phyloP scores from a whole-genome alignment of 2,113 vertebrate species.

The Salvelinus sp. region DNA sequence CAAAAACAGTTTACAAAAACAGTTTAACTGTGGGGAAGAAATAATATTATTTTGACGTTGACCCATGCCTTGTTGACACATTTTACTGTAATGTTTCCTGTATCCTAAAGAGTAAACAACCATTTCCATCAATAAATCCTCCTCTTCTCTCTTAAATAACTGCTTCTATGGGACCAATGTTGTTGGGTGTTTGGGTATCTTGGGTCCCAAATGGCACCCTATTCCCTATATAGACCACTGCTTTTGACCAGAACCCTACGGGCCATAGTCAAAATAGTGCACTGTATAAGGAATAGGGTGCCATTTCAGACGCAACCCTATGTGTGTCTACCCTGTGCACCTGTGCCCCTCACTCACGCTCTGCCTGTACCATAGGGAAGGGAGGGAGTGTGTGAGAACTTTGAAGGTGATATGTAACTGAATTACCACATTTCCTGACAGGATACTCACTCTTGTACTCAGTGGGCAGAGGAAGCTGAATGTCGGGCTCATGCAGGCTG shows the following conservation, averaged over 20 bases:
- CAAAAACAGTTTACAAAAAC: neutral
- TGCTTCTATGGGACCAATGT: neutral
- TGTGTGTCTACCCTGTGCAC: neutral
- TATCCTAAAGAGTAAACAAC: constrained; percentile 1
- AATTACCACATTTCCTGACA: constrained; percentile 68
- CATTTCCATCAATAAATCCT: constrained; percentile 6
- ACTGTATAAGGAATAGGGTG: no score
- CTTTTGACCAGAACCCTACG: no score
- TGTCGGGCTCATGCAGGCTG: constrained; percentile 28
- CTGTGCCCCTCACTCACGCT: neutral
- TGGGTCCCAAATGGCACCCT: neutral
- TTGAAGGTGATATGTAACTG: constrained; percentile 37
- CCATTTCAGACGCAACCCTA: neutral
- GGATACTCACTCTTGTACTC: constrained; percentile 68
- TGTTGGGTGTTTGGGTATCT: neutral
- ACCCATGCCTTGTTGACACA: neutral
- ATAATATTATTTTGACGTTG: neutral
- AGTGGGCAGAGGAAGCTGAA: constrained; percentile 54
- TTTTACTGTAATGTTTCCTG: neutral
- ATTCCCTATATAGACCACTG: no score
- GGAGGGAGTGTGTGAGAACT: constrained; percentile 16
- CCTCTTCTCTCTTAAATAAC: constrained; percentile 5
- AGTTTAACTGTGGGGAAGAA: neutral
- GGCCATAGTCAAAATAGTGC: no score
- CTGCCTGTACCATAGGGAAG: neutral